These are phyloP conservation scores for Drosophila barbarae DNA, from an alignment of 2,888 invertebrate genomes.

Conservation along the genomic window DNA sequence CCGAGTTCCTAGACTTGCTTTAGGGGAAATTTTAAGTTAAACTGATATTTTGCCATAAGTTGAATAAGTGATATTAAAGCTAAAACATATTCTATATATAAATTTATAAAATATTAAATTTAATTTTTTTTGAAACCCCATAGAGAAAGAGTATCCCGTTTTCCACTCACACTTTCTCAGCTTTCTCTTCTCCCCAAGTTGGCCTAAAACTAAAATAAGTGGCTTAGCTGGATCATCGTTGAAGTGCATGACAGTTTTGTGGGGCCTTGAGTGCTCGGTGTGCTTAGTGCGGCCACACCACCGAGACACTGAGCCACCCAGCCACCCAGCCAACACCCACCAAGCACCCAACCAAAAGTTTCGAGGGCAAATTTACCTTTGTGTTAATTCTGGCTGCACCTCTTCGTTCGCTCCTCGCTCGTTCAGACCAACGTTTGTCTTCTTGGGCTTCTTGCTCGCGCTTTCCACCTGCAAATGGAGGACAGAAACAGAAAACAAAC, in stretches of 20 bases:
- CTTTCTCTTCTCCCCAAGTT: conserved; percentile 16
- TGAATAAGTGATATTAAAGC: not conserved
- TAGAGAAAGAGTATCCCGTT: not conserved
- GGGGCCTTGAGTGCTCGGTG: conserved; percentile 38
- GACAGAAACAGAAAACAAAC: conserved; percentile 6
- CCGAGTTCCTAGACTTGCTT: not conserved
- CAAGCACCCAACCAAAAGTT: conserved; percentile 5
- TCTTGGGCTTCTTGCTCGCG: not conserved
- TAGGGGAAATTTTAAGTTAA: no score
- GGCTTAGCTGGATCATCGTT: conserved; percentile 55
- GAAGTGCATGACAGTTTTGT: conserved; percentile 55
- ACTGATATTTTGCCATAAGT: no score
- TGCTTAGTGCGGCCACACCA: conserved; percentile 22
- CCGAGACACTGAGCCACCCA: conserved; percentile 2
- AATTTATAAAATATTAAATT: not conserved
- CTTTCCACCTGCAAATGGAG: conserved; percentile 30
- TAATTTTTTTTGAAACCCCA: not conserved
- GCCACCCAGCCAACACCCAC: conserved; percentile 6
- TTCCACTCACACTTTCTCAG: not conserved
- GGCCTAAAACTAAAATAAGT: conserved; percentile 51
- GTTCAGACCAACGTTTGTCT: conserved; percentile 7
- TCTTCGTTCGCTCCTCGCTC: conserved; percentile 3
- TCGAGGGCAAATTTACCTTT: conserved; percentile 41
- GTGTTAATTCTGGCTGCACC: conserved; percentile 38
- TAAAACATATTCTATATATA: not conserved